These are phyloP conservation scores for Siphamia tubifer DNA, from an alignment of 2,113 vertebrate species.

Conservation along the genomic window DNA sequence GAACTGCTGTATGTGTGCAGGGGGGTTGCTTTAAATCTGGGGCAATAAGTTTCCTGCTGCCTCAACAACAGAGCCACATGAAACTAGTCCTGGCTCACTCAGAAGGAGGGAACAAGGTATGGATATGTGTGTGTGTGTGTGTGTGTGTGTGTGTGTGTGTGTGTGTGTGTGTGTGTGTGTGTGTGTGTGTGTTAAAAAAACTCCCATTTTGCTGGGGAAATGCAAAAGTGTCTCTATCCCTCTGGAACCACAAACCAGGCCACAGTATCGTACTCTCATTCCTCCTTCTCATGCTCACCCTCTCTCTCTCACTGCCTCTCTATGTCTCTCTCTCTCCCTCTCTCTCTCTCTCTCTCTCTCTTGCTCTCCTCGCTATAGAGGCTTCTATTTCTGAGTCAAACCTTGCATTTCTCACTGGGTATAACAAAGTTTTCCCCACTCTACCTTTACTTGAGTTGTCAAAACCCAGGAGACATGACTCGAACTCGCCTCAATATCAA, in stretches of 20 bases:
- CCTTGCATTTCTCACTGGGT: constrained; percentile 24
- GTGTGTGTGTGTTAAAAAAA: constrained; percentile 50
- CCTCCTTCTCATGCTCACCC: constrained; percentile 3
- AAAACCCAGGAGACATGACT: background rate
- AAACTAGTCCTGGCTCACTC: constrained; percentile 42
- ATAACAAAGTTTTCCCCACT: constrained; percentile 22
- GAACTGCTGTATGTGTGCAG: constrained; percentile 4
- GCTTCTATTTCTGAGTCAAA: constrained; percentile 57
- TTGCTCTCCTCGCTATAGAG: constrained; percentile 7
- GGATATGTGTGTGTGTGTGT: constrained; percentile 17
- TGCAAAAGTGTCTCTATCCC: constrained; percentile 60
- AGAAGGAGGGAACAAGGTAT: constrained; percentile 34
- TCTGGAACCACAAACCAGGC: constrained; percentile 74
- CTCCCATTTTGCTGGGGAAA: constrained; percentile 62
- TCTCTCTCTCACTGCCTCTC: background rate
- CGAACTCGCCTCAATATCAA: constrained; percentile 1
- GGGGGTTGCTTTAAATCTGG: constrained; percentile 63
- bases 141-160: constrained; percentile 33
- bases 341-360: constrained; percentile 9
- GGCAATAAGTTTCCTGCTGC: constrained; percentile 68
- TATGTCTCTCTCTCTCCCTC: constrained; percentile 2
- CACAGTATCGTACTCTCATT: constrained; percentile 54
- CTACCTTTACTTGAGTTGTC: constrained; percentile 9
- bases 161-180: constrained; percentile 19
- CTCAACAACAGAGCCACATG: constrained; percentile 65